Base-by-base conservation (phyloP, 2,797 vertebrate species). In the Ciconia nigra region DNA sequence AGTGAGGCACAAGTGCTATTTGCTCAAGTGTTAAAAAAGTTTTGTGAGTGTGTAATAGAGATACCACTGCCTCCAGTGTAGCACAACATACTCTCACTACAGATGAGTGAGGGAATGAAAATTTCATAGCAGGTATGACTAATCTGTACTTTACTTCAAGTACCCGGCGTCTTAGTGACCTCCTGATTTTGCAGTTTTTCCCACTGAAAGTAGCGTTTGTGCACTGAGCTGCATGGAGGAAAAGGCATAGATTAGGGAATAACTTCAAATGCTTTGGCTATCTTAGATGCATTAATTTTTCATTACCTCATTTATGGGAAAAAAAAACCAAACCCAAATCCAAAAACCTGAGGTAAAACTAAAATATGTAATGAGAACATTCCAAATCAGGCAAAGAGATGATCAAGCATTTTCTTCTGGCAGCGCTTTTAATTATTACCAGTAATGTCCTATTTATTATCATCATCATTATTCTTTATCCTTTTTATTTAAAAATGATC, bases 271-370 rank as follows among this genome's bases (percentile, higher is more conserved):
- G 18, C 47, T 90, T 94, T 72, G 66, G 58, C 59, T 96, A 89
- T 84, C 80, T 80, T 85, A 91, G 79, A 78, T 85, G 22, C 57
- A 95, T 96, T 97, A 88, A 96, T 96, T 97, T 96, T 97, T 94
- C 92, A 93, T 90, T 86, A 87, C 37, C 51, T 96, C 82, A 88
- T 96, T 92, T 91, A 80, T 29, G 11, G 18, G 87, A 86, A 95
- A 76, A 49, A 19, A 91, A 83, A 91, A 83, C n/a, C n/a, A 12
- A 29, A 54, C 7, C 7, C 5, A 44, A 42, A 33, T n/a, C 10
- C 42, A 66, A 59, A 87, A 84, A 58, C 1, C 28, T 25, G 41
- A 96, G 71, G 66, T 83, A 91, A 92, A 84, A 44, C 44, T 88
- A 69, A 95, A 97, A 41, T 90, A 94, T 63, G 63, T 85, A 97